These are phyloP conservation scores for Eolophus roseicapilla DNA, from an alignment of 2,113 vertebrate genomes.

Conservation along the genomic window DNA sequence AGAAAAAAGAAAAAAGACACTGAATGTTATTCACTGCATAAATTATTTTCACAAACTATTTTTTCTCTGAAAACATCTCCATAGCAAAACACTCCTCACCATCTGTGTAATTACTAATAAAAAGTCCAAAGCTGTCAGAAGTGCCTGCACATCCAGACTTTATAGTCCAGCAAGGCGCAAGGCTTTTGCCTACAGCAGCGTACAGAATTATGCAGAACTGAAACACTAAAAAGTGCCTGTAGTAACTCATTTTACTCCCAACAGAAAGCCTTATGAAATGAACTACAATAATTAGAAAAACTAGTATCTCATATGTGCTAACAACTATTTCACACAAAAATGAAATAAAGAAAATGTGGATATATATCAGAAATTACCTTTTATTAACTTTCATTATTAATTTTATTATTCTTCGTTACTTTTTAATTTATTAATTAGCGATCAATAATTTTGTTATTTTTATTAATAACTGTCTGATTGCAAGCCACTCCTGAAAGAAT, in stretches of 20 bases:
- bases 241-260: constrained; percentile 45
- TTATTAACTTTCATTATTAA: not conserved
- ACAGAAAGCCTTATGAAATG: constrained; percentile 29
- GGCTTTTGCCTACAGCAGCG: constrained; percentile 52
- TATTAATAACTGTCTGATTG: too few relatives aligned
- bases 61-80: constrained; percentile 58
- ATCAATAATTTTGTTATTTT: not conserved
- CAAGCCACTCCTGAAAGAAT: too few relatives aligned
- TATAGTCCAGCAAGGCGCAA: constrained; percentile 51
- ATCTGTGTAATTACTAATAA: constrained; percentile 71
- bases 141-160: constrained; percentile 50
- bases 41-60: constrained; percentile 67
- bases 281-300: constrained; percentile 37
- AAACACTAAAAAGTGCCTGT: constrained; percentile 34
- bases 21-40: constrained; percentile 53
- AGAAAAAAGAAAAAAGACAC: not conserved
- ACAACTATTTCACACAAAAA: constrained; percentile 13
- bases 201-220: constrained; percentile 47
- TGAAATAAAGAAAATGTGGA: not conserved
- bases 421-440: not conserved
- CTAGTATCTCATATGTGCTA: constrained; percentile 14
- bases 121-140: constrained; percentile 68
- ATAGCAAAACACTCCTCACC: constrained; percentile 42
- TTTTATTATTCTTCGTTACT: not conserved
- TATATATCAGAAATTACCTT: not conserved